Evolutionary conservation across 2,797 vertebrate genomes (phyloP).

Genomic region (Diglossa cyanea): DNA sequence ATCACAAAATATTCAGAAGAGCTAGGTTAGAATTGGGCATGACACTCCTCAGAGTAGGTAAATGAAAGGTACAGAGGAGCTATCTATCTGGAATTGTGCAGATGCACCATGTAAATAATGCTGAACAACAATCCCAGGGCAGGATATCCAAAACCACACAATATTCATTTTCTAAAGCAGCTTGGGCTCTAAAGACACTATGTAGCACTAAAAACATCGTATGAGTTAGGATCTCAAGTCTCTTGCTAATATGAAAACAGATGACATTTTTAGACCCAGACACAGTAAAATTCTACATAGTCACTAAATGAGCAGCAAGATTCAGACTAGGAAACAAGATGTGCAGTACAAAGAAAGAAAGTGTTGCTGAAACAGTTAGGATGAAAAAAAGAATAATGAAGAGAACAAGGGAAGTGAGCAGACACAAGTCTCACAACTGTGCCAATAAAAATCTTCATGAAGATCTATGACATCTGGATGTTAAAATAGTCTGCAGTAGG

Average conservation of each 20-base stretch:
- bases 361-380: neutral
- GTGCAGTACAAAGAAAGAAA: neutral
- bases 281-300: neutral
- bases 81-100: neutral
- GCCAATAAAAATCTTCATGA: neutral
- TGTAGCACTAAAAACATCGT: neutral
- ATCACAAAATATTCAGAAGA: neutral
- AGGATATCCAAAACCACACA: neutral
- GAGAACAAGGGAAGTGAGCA: neutral
- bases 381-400: neutral
- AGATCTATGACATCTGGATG: neutral
- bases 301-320: neutral
- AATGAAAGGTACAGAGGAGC: neutral
- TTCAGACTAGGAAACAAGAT: neutral
- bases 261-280: constrained; percentile 4
- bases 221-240: neutral
- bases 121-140: neutral
- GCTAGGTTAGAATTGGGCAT: neutral
- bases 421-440: neutral
- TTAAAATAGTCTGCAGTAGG: neutral
- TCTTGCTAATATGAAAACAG: neutral
- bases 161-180: neutral
- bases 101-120: neutral
- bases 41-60: neutral
- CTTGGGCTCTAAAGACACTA: neutral